These are phyloP conservation scores for Dipodomys spectabilis DNA, from an alignment of 2,113 vertebrate genomes.

Conservation along the genomic window DNA sequence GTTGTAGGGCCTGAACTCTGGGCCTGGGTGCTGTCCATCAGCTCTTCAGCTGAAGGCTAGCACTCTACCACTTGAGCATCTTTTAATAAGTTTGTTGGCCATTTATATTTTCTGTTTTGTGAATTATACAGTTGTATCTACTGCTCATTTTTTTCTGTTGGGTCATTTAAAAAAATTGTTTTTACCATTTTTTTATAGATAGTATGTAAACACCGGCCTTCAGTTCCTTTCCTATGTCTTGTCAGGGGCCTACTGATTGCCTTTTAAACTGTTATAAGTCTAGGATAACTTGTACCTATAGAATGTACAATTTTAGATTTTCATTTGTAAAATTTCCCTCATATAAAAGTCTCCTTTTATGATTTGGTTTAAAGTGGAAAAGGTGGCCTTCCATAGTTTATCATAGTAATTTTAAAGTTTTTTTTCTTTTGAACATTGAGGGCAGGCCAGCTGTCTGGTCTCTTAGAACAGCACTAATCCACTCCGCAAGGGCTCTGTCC, in stretches of 20 bases:
- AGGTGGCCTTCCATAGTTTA: background rate
- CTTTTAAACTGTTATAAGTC: background rate
- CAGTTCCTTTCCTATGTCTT: background rate
- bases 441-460: too few relatives aligned
- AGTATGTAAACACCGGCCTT: background rate
- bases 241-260: background rate
- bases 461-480: too few relatives aligned
- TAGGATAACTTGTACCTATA: background rate
- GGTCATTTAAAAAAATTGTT: background rate
- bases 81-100: background rate
- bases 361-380: slow-evolving; percentile 7
- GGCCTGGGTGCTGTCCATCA: too few relatives aligned
- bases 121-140: background rate
- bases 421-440: background rate
- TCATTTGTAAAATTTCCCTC: slow-evolving; percentile 16
- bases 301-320: background rate
- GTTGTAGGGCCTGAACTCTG: too few relatives aligned
- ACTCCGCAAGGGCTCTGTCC: too few relatives aligned
- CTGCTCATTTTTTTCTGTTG: background rate
- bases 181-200: background rate
- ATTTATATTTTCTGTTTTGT: slow-evolving; percentile 19
- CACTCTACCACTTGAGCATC: background rate
- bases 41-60: too few relatives aligned
- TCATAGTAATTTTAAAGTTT: background rate
- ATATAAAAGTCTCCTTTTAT: background rate